Conservation (phyloP, 2,888 invertebrate species). For the Metalampra italica region DNA sequence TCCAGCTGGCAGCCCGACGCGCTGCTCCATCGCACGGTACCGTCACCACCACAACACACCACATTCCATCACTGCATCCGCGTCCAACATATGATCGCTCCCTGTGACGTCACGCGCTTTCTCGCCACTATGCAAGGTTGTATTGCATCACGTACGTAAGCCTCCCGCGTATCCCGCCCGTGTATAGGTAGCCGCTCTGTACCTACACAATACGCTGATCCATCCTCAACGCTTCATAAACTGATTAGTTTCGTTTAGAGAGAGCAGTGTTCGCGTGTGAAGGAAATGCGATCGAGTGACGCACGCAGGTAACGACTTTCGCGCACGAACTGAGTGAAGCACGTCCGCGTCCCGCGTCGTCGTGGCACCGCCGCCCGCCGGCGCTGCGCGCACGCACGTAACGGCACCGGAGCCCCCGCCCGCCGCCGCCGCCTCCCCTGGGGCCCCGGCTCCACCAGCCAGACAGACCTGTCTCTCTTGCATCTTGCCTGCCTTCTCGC, state of each 20-base stretch:
- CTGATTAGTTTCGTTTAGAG: conserved; percentile 47
- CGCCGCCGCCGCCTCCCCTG: conserved; percentile 24
- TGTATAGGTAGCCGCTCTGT: conserved; percentile 29
- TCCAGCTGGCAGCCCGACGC: conserved; percentile 54
- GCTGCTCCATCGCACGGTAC: conserved; percentile 68
- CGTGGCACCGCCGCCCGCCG: conserved; percentile 39
- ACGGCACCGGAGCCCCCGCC: conserved; percentile 55
- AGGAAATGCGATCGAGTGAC: conserved; percentile 66
- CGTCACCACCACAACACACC: conserved; percentile 70
- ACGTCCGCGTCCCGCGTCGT: conserved; percentile 74
- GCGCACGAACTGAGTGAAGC: conserved; percentile 78
- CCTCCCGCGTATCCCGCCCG: conserved; percentile 23
- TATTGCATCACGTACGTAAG: conserved; percentile 32
- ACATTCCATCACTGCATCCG: conserved; percentile 79
- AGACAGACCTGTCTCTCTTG: conserved; percentile 22
- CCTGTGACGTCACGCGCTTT: conserved; percentile 74
- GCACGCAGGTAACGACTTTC: conserved; percentile 75
- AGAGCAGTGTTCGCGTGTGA: conserved; percentile 57
- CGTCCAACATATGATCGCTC: conserved; percentile 75
- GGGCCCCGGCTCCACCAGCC: not conserved
- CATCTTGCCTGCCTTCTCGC: conserved; percentile 19
- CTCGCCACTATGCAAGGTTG: conserved; percentile 64
- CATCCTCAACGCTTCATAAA: conserved; percentile 35
- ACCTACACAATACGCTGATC: conserved; percentile 38
- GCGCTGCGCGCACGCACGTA: conserved; percentile 60